Conservation (phyloP, 2,797 vertebrate species). For the Muscicapa comitata region DNA sequence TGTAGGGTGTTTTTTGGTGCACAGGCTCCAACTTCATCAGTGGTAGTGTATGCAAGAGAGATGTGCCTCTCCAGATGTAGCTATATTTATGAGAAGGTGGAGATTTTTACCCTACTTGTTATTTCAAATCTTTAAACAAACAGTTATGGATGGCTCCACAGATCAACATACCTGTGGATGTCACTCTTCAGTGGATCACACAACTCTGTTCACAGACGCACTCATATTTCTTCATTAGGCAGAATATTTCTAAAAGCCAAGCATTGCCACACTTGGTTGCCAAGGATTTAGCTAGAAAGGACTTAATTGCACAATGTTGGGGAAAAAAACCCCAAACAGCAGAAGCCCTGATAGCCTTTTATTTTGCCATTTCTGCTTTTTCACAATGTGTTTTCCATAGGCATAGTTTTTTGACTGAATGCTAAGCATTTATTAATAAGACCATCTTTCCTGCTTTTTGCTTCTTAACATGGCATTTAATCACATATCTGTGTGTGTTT, state of each 20-base stretch:
- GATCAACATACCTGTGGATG: not conserved
- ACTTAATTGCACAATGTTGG: not conserved
- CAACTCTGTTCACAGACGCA: not conserved
- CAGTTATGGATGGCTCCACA: not conserved
- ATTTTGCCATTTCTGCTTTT: not conserved
- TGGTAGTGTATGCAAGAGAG: not conserved
- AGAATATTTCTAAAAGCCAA: not conserved
- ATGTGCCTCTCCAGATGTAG: not conserved
- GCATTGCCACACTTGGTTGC: not conserved
- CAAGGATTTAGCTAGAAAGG: not conserved
- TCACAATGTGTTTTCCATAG: not conserved
- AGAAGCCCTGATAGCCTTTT: not conserved
- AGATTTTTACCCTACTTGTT: not conserved
- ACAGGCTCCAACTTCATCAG: not conserved
- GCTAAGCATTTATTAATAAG: not conserved
- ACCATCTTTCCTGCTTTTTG: not conserved
- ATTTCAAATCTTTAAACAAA: not conserved
- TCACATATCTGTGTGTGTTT: not conserved
- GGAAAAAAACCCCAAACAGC: accelerated
- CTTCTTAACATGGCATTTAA: not conserved
- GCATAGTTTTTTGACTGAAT: not conserved
- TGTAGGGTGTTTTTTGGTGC: not conserved
- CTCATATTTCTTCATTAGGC: not conserved
- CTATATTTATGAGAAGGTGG: not conserved
- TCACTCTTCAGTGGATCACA: not conserved